Evolutionary conservation across 2,113 vertebrate genomes (phyloP).

Genomic region (Epinephelus moara): DNA sequence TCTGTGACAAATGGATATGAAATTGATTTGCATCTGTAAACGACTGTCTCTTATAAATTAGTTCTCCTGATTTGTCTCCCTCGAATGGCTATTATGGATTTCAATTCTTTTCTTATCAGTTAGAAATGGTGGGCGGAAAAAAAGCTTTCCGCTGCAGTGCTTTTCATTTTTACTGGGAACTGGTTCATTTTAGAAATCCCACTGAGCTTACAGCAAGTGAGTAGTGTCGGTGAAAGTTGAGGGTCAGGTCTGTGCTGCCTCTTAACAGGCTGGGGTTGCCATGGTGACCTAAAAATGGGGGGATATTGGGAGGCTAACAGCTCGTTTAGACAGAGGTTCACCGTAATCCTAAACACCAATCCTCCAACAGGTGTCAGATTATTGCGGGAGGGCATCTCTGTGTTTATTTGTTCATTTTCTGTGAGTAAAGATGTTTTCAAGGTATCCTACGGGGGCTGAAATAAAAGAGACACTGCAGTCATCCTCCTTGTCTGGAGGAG

Average conservation of each 20-base stretch:
- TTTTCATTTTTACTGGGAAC: background rate
- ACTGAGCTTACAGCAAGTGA: constrained; percentile 26
- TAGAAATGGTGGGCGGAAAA: constrained; percentile 2
- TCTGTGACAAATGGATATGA: constrained; percentile 44
- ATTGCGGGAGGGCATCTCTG: background rate
- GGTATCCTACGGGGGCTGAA: background rate
- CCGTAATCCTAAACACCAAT: constrained; percentile 18
- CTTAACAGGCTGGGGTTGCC: constrained; percentile 54
- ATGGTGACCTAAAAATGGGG: constrained; percentile 58
- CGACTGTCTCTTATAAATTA: constrained; percentile 37
- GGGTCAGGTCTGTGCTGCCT: constrained; percentile 46
- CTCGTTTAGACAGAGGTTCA: constrained; percentile 37
- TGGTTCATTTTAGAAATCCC: constrained; percentile 41
- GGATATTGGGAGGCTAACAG: constrained; percentile 17
- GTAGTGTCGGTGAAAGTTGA: constrained; percentile 45
- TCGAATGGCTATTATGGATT: constrained; percentile 26
- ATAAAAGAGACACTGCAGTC: background rate
- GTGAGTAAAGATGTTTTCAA: constrained; percentile 1
- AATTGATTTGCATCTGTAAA: constrained; percentile 64
- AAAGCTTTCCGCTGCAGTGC: background rate
- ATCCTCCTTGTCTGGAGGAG: constrained; percentile 1
- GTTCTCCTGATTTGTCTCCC: constrained; percentile 25
- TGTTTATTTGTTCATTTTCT: constrained; percentile 13
- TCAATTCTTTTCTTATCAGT: constrained; percentile 50
- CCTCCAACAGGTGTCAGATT: background rate